These are phyloP conservation scores for Chrysolina oricalcia DNA, from an alignment of 2,888 invertebrate genomes.

Conservation along the genomic window DNA sequence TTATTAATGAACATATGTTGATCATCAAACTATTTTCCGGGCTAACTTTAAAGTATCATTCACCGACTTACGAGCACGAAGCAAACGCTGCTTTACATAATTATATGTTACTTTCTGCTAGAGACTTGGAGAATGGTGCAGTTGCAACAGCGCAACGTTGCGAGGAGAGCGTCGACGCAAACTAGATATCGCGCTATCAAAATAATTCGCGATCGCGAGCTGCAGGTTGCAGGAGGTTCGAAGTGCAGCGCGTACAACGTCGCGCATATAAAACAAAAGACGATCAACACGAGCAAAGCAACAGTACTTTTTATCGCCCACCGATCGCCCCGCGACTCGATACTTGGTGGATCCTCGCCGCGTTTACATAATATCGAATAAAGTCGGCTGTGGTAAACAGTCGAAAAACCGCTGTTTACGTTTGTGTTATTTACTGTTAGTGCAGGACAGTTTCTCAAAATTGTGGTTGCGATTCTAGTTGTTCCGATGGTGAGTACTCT, in stretches of 20 bases:
- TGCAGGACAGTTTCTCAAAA: conserved; percentile 1
- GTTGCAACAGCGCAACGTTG: conserved; percentile 33
- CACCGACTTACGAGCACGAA: no score
- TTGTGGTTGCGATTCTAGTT: conserved; percentile 10
- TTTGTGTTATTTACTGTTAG: background rate
- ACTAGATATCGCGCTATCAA: conserved; percentile 35
- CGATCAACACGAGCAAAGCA: conserved; percentile 31
- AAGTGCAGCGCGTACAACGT: conserved; percentile 19
- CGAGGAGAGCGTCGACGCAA: conserved; percentile 32
- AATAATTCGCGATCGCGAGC: conserved; percentile 45
- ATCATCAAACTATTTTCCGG: no score
- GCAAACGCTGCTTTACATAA: background rate
- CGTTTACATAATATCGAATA: conserved; percentile 9
- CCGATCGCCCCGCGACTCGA: conserved; percentile 15
- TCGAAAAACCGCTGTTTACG: conserved; percentile 5
- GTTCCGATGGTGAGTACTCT: conserved; percentile 24
- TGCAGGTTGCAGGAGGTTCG: conserved; percentile 40
- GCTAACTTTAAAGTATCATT: no score
- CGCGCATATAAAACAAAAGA: conserved; percentile 24
- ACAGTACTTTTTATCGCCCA: conserved; percentile 20
- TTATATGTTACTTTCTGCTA: background rate
- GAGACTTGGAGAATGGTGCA: background rate
- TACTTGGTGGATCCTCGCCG: conserved; percentile 11
- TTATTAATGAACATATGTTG: no score
- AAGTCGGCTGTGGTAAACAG: conserved; percentile 9